A percentile compares a stretch with the other conserved stretches of the same genome.
Evolutionary conservation across 1,140 invertebrate genomes (phyloP).

Genomic region (Cecropterus lyciades): DNA sequence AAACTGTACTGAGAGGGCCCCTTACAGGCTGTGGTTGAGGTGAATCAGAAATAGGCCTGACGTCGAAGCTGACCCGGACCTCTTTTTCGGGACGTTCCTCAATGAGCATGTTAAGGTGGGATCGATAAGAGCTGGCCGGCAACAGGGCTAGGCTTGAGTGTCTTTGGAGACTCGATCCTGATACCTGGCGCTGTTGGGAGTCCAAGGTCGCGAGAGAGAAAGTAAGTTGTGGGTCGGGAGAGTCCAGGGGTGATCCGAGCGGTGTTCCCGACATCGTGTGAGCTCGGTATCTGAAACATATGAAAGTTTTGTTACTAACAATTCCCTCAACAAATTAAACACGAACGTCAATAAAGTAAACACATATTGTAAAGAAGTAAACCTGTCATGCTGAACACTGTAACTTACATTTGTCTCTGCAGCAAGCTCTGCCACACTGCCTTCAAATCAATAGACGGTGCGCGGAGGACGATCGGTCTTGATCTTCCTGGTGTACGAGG

Average conservation of each 20-base stretch:
- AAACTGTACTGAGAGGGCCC: conserved; percentile 70
- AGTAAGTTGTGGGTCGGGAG: conserved; percentile 86
- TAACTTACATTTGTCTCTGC: conserved; percentile 92
- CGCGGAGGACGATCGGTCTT: conserved; percentile 89
- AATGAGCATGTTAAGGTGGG: conserved; percentile 77
- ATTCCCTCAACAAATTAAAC: not conserved
- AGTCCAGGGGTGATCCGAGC: conserved; percentile 89
- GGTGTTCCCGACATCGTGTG: conserved; percentile 87
- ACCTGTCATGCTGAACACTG: too few species aligned
- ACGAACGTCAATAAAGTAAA: too few species aligned
- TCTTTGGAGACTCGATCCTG: conserved; percentile 79
- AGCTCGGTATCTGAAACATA: conserved; percentile 86
- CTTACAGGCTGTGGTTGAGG: conserved; percentile 63
- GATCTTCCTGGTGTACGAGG: conserved; percentile 86
- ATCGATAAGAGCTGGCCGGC: conserved; percentile 75
- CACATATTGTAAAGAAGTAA: too few species aligned
- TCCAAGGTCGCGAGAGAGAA: conserved; percentile 86
- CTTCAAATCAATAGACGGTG: conserved; percentile 92
- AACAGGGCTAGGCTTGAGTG: conserved; percentile 74
- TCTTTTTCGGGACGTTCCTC: conserved; percentile 74
- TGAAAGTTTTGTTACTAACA: not conserved
- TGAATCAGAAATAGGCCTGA: conserved; percentile 69
- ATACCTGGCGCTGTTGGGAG: conserved; percentile 85
- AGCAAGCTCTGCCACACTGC: conserved; percentile 95
- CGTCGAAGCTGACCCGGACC: conserved; percentile 80